Conservation (phyloP, 2,797 vertebrate species). For the Pseudomugil gertrudae region DNA sequence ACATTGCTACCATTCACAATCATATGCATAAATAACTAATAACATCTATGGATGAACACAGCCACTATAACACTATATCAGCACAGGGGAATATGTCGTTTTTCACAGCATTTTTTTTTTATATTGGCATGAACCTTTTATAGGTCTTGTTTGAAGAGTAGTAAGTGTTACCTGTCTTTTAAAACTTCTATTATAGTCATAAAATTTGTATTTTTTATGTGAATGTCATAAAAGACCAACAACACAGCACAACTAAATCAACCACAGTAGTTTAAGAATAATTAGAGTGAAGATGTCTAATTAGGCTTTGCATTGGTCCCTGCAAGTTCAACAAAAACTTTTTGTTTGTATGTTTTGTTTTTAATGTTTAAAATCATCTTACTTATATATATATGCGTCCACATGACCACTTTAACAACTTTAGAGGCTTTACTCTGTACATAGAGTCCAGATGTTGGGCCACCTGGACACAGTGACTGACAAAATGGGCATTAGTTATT, state of each 20-base stretch:
- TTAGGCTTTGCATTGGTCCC: neutral
- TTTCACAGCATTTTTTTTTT: no score
- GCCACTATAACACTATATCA: no score
- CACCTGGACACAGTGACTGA: constrained; percentile 68
- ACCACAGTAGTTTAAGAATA: neutral
- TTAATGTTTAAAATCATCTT: no score
- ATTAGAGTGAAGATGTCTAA: neutral
- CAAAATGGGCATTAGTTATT: constrained; percentile 71
- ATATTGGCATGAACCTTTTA: no score
- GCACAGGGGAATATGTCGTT: no score
- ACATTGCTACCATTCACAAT: no score
- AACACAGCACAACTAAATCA: neutral
- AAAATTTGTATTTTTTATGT: no score
- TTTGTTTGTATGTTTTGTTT: neutral
- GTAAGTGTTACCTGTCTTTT: no score
- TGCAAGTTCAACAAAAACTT: neutral
- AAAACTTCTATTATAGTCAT: no score
- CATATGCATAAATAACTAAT: no score
- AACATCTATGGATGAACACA: no score
- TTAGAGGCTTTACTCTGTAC: constrained; percentile 81
- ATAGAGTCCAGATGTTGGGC: constrained; percentile 88
- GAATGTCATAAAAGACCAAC: neutral
- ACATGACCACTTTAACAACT: constrained; percentile 84
- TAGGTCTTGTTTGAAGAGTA: no score
- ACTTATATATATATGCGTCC: constrained; percentile 79